Base-by-base conservation (phyloP, 2,797 vertebrate species). In the Poecilia wingei region DNA sequence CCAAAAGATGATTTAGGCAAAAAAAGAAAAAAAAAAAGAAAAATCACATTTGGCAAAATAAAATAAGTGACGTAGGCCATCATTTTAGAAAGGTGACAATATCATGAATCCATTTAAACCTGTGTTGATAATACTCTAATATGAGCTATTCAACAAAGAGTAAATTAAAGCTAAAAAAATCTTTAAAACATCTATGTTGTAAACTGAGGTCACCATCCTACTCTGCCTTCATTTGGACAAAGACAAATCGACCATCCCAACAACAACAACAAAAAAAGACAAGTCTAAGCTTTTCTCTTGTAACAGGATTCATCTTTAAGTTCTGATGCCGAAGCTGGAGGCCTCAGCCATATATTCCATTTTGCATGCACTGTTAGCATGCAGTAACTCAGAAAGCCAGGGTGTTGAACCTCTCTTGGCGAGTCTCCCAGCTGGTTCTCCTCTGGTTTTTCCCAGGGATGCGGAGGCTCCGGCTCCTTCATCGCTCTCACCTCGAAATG, bases 371-470 rank as follows among this genome's bases (percentile, higher is more conserved):
- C 6, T 51, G 14, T 25, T 51, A 51, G 1, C 8, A 51, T 69
- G 16, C 31, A 49, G 10, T 14, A 20, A 3, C 28, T 31, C 33
- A 41, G 14, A 36, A 41, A 31, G 61, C 0, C 1, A 45, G 49
- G 22, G 25, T 8, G 59, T 47, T 78, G 80, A 74, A 96, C 95
- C 90, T 93, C 88, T 31, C 78, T 79, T 1, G 73, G 70, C 16
- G 55, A 0, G 36, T 93, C 90, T 45, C 75, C 83, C 13, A 59
- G 82, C 79, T 85, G 79, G 20, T 82, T 88, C 59, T 94, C 93
- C 75, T 91, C 94, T 0, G 91, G 93, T 82, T 92, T 95, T 84
- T 90, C 89, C 95, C 95, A 95, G 4, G 93, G 93, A 28, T 84
- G 92, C 1, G 92, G 94, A 6, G 92, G 85, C 6, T 81, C 93